phyloP scores from a whole-genome alignment of 2,113 vertebrate species.

The Osmerus mordax region DNA sequence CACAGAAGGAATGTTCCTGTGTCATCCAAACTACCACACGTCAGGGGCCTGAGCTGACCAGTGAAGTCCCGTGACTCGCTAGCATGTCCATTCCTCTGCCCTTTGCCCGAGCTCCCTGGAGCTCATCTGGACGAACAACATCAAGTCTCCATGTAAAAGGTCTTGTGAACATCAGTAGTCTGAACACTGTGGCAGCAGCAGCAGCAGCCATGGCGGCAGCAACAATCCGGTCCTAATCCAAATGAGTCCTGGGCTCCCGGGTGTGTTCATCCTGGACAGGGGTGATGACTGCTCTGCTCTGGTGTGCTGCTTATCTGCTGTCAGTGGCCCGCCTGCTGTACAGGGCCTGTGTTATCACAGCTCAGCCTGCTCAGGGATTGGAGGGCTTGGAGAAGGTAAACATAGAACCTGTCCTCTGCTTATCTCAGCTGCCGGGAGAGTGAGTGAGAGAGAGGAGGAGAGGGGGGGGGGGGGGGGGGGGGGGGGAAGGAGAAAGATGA shows the following conservation, averaged over 20 bases:
- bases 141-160: constrained; percentile 50
- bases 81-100: constrained; percentile 46
- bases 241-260: constrained; percentile 70
- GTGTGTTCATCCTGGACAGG: constrained; percentile 66
- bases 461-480: not conserved
- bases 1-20: constrained; percentile 25
- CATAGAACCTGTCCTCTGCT: constrained; percentile 72
- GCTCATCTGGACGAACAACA: constrained; percentile 49
- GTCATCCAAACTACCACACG: constrained; percentile 5
- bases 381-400: constrained; percentile 69
- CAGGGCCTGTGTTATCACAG: constrained; percentile 68
- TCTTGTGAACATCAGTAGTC: constrained; percentile 63
- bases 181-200: constrained; percentile 53
- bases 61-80: constrained; percentile 52
- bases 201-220: constrained; percentile 21
- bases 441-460: constrained; percentile 36
- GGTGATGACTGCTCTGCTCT: constrained; percentile 61
- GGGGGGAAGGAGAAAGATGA: constrained; percentile 6
- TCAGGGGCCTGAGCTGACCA: constrained; percentile 36
- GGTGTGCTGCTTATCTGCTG: constrained; percentile 70
- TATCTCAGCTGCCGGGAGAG: constrained; percentile 63
- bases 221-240: constrained; percentile 73
- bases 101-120: constrained; percentile 48
- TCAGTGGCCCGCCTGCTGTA: constrained; percentile 63
- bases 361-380: constrained; percentile 69